Base-by-base conservation (phyloP, 1,140 invertebrate genomes). In the Drosophila sucinea region DNA sequence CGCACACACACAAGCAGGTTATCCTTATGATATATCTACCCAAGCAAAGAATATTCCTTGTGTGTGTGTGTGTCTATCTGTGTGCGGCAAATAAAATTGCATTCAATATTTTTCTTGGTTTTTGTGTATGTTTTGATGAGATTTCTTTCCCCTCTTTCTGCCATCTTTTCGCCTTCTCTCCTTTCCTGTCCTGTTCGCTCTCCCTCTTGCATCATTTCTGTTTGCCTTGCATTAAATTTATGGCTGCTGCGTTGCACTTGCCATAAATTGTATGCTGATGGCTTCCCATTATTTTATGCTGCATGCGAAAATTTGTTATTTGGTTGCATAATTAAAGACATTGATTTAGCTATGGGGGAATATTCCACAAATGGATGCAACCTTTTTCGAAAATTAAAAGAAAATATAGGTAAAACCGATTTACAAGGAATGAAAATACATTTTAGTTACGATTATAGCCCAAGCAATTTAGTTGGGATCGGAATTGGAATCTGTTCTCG, bases 71-170 rank as follows among this genome's bases (percentile, higher is more conserved):
- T 63, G 27, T 57, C 29, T 58, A 40, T 25, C 51, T 25, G 72
- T 67, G 65, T 86, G 83, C 61, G 72, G 67, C 77, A 86, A 87
- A 86, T 86, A 86, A 86, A 86, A 86, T 86, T 86, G 83, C 83
- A 86, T 86, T 86, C 83, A 86, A 86, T 86, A 86, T 86, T 87
- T 86, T 81, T 79, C 56, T 69, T 66, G 65, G 67, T 74, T 73
- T 73, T 70, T 66, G 60, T 66, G 60, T 55, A 47, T 67, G 41
- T 77, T 77, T 64, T 86, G 83, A 86, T 86, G 83, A 86, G 83
- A 87, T 86, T 86, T 73, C 79, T 72, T 61, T 33, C 64, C 58
- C 29, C 33, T 17, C 3, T 38, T 10, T 10, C 35, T 11, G 8
- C 11, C 54, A 8, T 40, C 47, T 11, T 38, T 60, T 51, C 17